Evolutionary conservation across 2,797 vertebrate species (phyloP).

Genomic region (Synanceia verrucosa): DNA sequence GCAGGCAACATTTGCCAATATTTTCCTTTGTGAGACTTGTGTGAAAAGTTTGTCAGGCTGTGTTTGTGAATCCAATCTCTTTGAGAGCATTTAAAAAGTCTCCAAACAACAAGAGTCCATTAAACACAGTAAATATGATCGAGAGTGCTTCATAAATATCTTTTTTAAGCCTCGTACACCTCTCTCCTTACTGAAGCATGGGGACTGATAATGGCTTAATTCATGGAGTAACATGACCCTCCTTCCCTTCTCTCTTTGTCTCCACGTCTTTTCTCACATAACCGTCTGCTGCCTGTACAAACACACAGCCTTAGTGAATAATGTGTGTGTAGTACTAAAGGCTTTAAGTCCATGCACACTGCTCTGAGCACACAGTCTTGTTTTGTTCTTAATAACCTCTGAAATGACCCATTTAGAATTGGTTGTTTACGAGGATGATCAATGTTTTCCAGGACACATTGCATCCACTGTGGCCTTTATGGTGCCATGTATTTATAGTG

Average conservation of each 20-base stretch:
- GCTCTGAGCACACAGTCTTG: background rate
- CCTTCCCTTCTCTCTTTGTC: slow-evolving; percentile 29
- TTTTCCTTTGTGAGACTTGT: slow-evolving; percentile 19
- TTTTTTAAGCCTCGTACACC: slow-evolving; percentile 40
- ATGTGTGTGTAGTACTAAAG: slow-evolving; percentile 3
- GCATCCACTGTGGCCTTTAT: slow-evolving; percentile 35
- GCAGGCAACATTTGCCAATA: slow-evolving; percentile 28
- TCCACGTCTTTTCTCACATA: slow-evolving; percentile 33
- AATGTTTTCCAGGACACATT: slow-evolving; percentile 19
- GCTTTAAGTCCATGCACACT: slow-evolving; percentile 8
- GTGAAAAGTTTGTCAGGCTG: background rate
- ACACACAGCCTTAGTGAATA: background rate
- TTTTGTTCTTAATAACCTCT: slow-evolving; percentile 18
- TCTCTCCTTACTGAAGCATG: slow-evolving; percentile 44
- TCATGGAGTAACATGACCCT: slow-evolving; percentile 43
- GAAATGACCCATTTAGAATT: slow-evolving; percentile 34
- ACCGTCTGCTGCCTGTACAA: slow-evolving; percentile 17
- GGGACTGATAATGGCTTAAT: slow-evolving; percentile 53
- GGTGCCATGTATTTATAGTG: slow-evolving; percentile 58
- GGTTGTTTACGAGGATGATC: slow-evolving; percentile 39
- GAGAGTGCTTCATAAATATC: slow-evolving; percentile 52
- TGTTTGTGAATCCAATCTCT: slow-evolving; percentile 16
- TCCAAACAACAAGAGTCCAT: slow-evolving; percentile 33
- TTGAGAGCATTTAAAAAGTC: slow-evolving; percentile 26
- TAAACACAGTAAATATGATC: slow-evolving; percentile 37